Base-by-base conservation (phyloP, 35 echinoderm and acorn worm species). In the Ophioderma brevispina region DNA sequence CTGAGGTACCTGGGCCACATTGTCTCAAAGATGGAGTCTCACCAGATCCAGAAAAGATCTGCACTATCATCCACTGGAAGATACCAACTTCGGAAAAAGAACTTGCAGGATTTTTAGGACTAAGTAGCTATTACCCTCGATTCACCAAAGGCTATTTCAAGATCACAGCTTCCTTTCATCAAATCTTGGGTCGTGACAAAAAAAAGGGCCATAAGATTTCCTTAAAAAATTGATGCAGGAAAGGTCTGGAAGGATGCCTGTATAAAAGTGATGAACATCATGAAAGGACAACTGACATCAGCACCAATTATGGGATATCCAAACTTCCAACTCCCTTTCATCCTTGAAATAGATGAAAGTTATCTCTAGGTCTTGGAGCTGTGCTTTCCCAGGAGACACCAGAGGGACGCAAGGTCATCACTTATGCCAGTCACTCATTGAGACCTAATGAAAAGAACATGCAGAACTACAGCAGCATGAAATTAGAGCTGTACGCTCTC, bases 91-190 rank as follows among this genome's bases (percentile, higher is more conserved):
- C 86, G 37, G 86, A 80, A 33, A 56, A 78, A 56, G 91, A 88
- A 33, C 64, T 94, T 21, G 35, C 80, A n/a, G 40, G 82, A 33
- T 97, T 94, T 36, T 35, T 93, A 17, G 95, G 95, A 21, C 76
- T 97, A 11, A 76, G 81, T 59, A 36, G 87, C 38, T 97, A 93
- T 55, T 97, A 97, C 77, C 23, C 91, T 5, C 81, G 91, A 33
- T 97, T 97, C 77, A 76, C 93, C 8, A 4, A 64, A 36, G 81
- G 55, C 1, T 94, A 86, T 91, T 18, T 88, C 6, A 81, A 94
- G 37, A 82, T 97, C 76, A 88, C 91, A 55, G 87, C 42, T 42
- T 91, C 95, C 1, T 42, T 97, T 19, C 95, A 97, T 76, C 35
- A 42, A 15, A 55, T 96, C 13, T 33, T 92, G 2, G 86, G 86